phyloP scores from a whole-genome alignment of 2,113 vertebrate genomes.

The Tachysurus fulvidraco region DNA sequence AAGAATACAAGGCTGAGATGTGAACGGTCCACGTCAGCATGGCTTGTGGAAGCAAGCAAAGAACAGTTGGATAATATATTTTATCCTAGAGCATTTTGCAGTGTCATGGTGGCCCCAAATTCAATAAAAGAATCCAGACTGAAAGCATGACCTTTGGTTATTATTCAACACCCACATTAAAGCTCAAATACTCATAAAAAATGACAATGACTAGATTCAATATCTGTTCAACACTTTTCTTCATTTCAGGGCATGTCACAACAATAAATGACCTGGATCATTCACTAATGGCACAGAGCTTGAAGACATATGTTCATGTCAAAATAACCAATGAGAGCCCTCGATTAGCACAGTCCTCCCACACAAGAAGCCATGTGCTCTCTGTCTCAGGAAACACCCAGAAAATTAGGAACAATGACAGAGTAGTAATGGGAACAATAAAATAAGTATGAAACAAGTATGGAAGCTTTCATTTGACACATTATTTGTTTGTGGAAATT shows the following conservation, averaged over 20 bases:
- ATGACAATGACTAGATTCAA: neutral
- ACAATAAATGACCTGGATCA: neutral
- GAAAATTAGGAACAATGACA: constrained; percentile 30
- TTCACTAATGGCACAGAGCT: neutral
- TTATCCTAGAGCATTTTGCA: neutral
- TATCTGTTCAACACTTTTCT: neutral
- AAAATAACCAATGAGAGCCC: constrained; percentile 13
- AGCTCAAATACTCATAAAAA: neutral
- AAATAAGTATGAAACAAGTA: neutral
- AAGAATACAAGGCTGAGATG: constrained; percentile 28
- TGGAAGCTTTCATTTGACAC: neutral
- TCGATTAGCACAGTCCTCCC: constrained; percentile 2
- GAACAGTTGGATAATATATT: constrained; percentile 6
- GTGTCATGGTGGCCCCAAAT: neutral
- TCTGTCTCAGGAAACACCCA: constrained; percentile 25
- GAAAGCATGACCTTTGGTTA: constrained; percentile 13
- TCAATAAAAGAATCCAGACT: neutral
- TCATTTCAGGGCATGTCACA: neutral
- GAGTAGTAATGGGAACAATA: constrained; percentile 1
- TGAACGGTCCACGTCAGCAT: constrained; percentile 48
- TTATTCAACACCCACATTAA: neutral
- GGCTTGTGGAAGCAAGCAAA: neutral
- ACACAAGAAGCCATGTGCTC: constrained; percentile 28
- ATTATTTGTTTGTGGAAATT: neutral
- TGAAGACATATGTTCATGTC: constrained; percentile 18